Base-by-base conservation (phyloP, 1,140 invertebrate species). In the Panagrolaimus sp. region DNA sequence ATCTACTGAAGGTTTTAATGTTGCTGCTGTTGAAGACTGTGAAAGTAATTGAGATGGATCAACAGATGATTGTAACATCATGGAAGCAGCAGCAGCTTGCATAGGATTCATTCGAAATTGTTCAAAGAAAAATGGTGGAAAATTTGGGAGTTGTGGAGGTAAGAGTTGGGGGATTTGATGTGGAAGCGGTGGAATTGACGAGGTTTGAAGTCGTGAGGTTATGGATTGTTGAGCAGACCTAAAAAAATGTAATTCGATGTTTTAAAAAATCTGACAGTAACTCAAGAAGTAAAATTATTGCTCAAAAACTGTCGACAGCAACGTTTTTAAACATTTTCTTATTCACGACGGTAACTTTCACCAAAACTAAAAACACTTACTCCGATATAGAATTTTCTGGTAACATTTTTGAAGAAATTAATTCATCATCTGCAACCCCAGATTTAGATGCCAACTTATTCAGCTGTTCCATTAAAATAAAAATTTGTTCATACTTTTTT, bases 221-320 rank as follows among this genome's bases (percentile, higher is more conserved):
- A 57, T 57, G 11, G 51, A 20, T 57, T 57, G 13, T 57, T 57
- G 51, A 16, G 51, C 51, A 11, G 51, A 14, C 9, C 51, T 57
- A 27, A 20, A 57, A 57, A 1, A 20, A 0, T 1, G 13, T 13
- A n/a, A n/a, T 51, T 38, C 31, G 2, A 7, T 2, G 31, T 38
- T 4, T 4, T 38, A 38, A 38, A 38, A 38, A 7, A 38, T 38
- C 31, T 38, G 31, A 38, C 31, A 38, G 7, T 38, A 38, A 38
- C 7, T 38, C 31, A 4, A n/a, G n/a, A 4, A 38, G 31, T 38
- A 38, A 4, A 38, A 38, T 7, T 38, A 38, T 38, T n/a, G n/a
- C n/a, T n/a, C n/a, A n/a, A n/a, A n/a, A n/a, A n/a, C n/a, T n/a
- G n/a, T n/a, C n/a, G n/a, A n/a, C n/a, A n/a, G n/a, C n/a, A n/a